These are phyloP conservation scores for Laodelphax striatellus DNA, from an alignment of 1,140 invertebrate species.

Conservation along the genomic window DNA sequence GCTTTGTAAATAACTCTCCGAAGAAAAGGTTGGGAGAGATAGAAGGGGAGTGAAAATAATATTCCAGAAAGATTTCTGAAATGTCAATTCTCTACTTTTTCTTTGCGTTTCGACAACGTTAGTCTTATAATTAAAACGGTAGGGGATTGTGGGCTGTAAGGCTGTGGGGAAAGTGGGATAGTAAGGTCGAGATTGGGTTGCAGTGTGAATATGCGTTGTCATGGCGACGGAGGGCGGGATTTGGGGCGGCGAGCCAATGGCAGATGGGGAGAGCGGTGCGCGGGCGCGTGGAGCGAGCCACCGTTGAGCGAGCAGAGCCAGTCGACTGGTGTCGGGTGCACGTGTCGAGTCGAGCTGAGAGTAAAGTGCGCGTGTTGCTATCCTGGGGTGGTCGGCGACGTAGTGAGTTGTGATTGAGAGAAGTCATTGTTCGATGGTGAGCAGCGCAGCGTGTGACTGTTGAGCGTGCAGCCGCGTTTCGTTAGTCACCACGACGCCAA, in stretches of 20 bases:
- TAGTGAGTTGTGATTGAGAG: no score
- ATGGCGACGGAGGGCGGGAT: neutral
- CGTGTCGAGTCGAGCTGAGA: conserved; percentile 25
- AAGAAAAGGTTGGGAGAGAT: neutral
- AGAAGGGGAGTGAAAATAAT: conserved; percentile 1
- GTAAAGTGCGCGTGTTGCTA: no score
- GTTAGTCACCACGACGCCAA: conserved; percentile 21
- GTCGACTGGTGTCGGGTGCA: conserved; percentile 2
- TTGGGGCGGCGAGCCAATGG: neutral
- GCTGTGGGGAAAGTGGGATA: neutral
- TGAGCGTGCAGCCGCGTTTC: neutral
- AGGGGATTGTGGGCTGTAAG: neutral
- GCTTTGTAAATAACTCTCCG: neutral
- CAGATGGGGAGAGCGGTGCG: neutral
- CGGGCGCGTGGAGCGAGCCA: neutral
- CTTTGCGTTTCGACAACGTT: conserved; percentile 1
- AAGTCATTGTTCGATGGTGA: no score
- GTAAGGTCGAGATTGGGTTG: neutral
- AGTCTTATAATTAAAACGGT: neutral
- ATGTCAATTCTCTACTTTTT: conserved; percentile 4
- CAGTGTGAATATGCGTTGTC: neutral
- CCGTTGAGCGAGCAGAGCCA: neutral
- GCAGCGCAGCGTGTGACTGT: neutral
- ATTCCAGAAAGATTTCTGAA: conserved; percentile 4
- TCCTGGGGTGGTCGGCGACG: no score